Evolutionary conservation across 2,888 invertebrate species (phyloP), one percentile per base, ranked within the genome.

Genomic region (Acrobasis repandana): DNA sequence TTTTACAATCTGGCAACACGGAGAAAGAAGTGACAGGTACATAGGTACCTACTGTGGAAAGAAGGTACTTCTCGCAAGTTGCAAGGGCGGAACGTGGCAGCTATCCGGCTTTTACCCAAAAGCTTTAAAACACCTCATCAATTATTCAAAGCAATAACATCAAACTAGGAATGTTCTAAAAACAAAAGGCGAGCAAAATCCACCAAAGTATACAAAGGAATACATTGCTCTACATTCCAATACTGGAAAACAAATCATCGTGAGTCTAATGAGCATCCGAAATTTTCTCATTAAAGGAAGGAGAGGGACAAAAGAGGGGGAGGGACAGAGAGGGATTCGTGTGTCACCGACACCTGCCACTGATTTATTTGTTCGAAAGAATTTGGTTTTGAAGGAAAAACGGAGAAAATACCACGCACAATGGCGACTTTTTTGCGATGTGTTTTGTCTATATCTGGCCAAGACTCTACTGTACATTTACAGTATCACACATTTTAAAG

Each of bases 301-400:
- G 72, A 79, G 65, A 56, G 67, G 64, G 75, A 69, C 9, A 9
- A 62, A 2, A 4, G 6, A 20, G 28, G 48, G 6, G 46, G 64
- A 61, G 64, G 34, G 64, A 73, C 51, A 56, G 71, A 70, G 75
- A 72, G 34, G 51, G 47, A 15, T 33, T 49, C 46, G n/a, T 63
- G 61, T 75, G 83, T 80, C 83, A 76, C 65, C 69, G 75, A 79
- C 83, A 85, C 80, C 81, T 82, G 84, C 67, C 67, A 38, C 73
- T 83, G 84, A 85, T 84, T 85, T 84, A 85, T 86, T 81, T 79
- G 80, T 77, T 75, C 63, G 73, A 77, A 81, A 79, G 79, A 79
- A 82, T 80, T 75, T 76, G 71, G 73, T 75, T 83, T 79, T 76
- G 72, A 73, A 70, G 73, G 72, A 73, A 77, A 79, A 74, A 70